Percentiles rank a stretch among this genome's conserved stretches.
These are phyloP conservation scores for Lochmaea crataegi DNA, from an alignment of 2,888 invertebrate genomes.

Conservation along the genomic window DNA sequence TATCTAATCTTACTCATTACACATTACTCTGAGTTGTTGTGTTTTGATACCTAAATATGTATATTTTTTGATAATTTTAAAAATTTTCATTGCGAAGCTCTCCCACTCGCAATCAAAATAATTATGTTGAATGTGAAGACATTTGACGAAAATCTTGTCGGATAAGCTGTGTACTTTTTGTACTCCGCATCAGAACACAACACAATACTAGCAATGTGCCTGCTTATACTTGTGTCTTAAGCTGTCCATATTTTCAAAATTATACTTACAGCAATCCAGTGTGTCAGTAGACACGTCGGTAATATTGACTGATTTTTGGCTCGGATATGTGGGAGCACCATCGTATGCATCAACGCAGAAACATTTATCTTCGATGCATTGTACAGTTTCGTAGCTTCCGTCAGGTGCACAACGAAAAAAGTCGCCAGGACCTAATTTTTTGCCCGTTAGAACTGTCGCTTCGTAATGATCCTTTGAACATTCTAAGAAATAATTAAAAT, in stretches of 20 bases:
- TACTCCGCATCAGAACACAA: too few relatives aligned
- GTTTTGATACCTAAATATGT: too few relatives aligned
- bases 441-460: constrained; percentile 63
- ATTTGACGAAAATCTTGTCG: too few relatives aligned
- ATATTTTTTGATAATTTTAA: too few relatives aligned
- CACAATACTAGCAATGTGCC: too few relatives aligned
- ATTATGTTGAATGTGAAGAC: too few relatives aligned
- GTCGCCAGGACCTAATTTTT: constrained; percentile 59
- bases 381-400: constrained; percentile 76
- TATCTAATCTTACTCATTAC: too few relatives aligned
- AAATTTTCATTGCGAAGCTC: too few relatives aligned
- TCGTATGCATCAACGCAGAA: constrained; percentile 72
- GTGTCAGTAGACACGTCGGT: constrained; percentile 55
- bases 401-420: constrained; percentile 72
- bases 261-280: constrained; percentile 63
- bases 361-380: constrained; percentile 72
- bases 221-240: background rate
- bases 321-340: constrained; percentile 65
- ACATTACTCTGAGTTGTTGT: too few relatives aligned
- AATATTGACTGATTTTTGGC: constrained; percentile 55
- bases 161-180: too few relatives aligned
- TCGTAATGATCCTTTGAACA: constrained; percentile 71
- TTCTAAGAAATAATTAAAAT: constrained; percentile 61
- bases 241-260: background rate
- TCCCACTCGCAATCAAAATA: too few relatives aligned